Evolutionary conservation across 2,113 vertebrate species (phyloP), one percentile per base, ranked within the genome.

Genomic region (Phyllostomus discolor): DNA sequence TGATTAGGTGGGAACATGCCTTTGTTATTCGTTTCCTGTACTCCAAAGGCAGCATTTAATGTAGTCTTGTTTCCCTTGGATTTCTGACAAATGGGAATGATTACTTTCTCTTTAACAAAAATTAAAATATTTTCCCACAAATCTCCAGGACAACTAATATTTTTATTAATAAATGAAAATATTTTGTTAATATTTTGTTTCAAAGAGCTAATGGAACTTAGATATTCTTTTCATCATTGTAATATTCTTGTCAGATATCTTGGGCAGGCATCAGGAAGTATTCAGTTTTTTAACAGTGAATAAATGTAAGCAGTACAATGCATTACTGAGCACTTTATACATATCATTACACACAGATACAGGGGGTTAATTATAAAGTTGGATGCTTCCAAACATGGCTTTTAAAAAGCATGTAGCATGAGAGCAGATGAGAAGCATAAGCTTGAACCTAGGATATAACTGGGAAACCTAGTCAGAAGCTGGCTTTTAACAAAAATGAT

Each of bases 11-110:
- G 96, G 90, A 43, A 66, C 78, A 82, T 15, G 59, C 73, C 83
- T 95, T 91, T 94, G 97, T 96, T 96, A 96, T 46, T 95, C 85
- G 43, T 84, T 97, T 98, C 96, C 95, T 96, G 94, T 31, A 91
- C 64, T 28, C 0, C 85, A 72, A 97, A 92, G 66, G 10, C 70
- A 20, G 57, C 69, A 67, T 85, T 97, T 94, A 54, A 85, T 66
- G 19, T 62, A 78, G 83, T 97, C 92, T 90, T 64, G 19, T 80
- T 95, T 95, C 0, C 0, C 88, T 90, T 82, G 46, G 83, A 43
- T 20, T 96, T 95, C 62, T 85, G 46, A 97, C 82, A 93, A 97
- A 86, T 88, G 76, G 76, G 22, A 94, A 93, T 88, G 89, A 96
- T 90, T 87, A 46, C 76, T 72, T 92, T 83, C 10, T 89, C 57